These are phyloP conservation scores for Teinopalpus imperialis DNA, from an alignment of 2,888 invertebrate genomes.

Conservation along the genomic window DNA sequence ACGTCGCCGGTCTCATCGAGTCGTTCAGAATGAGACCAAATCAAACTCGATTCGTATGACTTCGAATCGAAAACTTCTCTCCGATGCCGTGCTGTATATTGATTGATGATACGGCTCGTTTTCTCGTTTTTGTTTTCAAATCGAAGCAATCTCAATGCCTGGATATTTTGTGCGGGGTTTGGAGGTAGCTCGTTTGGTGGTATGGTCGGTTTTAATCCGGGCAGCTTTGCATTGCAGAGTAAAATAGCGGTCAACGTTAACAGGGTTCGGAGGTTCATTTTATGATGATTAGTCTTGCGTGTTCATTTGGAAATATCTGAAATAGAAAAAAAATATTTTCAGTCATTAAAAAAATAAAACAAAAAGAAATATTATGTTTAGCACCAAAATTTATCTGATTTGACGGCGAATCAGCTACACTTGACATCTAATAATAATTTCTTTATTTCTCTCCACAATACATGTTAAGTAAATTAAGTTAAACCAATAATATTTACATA, in stretches of 20 bases:
- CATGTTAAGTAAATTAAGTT: no score
- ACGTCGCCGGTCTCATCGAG: conserved; percentile 79
- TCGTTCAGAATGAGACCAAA: conserved; percentile 83
- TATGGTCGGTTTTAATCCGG: conserved; percentile 51
- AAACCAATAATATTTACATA: no score
- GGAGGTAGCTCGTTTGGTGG: conserved; percentile 59
- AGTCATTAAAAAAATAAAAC: no score
- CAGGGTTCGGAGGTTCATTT: conserved; percentile 64
- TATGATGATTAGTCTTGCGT: conserved; percentile 41
- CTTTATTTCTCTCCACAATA: no score
- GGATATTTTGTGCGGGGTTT: conserved; percentile 54
- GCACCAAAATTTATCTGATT: no score
- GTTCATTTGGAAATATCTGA: conserved; percentile 61
- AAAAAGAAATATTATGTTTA: no score
- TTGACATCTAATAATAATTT: no score
- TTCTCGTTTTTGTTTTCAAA: conserved; percentile 59
- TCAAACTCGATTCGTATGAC: conserved; percentile 67
- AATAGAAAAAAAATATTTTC: conserved; percentile 48
- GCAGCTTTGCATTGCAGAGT: conserved; percentile 69
- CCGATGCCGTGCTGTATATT: conserved; percentile 60
- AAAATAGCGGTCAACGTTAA: conserved; percentile 62
- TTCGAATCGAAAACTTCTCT: conserved; percentile 71
- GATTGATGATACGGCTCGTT: conserved; percentile 64
- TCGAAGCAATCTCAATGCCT: conserved; percentile 52
- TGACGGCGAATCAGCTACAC: no score